Conservation (phyloP, 35 echinoderm and acorn worm genomes). For the Ptychodera flava region DNA sequence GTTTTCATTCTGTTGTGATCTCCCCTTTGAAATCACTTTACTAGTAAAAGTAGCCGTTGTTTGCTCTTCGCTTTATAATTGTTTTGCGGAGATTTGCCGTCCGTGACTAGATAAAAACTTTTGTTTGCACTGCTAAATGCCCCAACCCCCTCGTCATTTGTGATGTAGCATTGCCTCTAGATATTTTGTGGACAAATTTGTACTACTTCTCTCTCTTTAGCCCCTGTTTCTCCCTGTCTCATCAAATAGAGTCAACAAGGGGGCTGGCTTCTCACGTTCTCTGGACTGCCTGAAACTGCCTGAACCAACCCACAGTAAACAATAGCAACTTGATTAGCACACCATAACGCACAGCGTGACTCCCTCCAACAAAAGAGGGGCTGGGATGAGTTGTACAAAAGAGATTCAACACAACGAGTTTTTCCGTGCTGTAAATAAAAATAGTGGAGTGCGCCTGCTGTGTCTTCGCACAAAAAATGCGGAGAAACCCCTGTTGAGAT, state of each 20-base stretch:
- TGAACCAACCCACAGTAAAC: not conserved
- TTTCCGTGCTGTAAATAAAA: not conserved
- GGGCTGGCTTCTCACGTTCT: not conserved
- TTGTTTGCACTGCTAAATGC: not conserved
- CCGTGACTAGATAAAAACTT: not conserved
- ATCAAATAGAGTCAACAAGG: not conserved
- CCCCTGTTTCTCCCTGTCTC: not conserved
- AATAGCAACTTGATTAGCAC: slow-evolving; percentile 9
- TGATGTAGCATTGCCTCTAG: not conserved
- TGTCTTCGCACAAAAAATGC: not conserved
- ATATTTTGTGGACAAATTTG: not conserved
- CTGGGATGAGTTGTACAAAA: not conserved
- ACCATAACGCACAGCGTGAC: not conserved
- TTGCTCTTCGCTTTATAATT: not conserved
- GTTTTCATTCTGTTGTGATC: not conserved
- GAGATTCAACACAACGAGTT: not conserved
- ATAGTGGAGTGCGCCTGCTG: not conserved
- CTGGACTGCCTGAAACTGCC: not conserved
- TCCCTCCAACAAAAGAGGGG: not conserved
- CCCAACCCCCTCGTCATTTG: not conserved
- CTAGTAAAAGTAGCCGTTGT: not conserved
- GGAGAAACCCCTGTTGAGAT: slow-evolving; percentile 2
- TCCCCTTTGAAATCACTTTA: not conserved
- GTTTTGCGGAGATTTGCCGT: not conserved
- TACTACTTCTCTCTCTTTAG: not conserved